Evolutionary conservation across 2,113 vertebrate genomes (phyloP), one percentile per base, ranked within the genome.

Genomic region (Onychorhynchus coronatus): DNA sequence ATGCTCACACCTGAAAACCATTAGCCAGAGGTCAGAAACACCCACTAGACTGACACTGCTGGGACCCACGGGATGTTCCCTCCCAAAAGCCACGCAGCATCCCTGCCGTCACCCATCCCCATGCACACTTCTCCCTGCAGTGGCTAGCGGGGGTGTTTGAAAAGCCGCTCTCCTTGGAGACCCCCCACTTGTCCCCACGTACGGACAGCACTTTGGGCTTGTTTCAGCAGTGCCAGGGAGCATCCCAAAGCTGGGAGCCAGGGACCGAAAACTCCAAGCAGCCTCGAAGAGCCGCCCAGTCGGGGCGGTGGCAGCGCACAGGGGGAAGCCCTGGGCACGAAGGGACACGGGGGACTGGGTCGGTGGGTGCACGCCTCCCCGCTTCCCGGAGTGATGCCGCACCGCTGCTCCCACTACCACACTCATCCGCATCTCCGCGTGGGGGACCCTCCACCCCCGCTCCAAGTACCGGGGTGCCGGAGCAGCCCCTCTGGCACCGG

Each of bases 131-230:
- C 76, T 74, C 30, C 50, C 41, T 12, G 81, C 30, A 27, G 35
- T 1, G 7, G 25, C 1, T 1, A 25, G 33, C 1, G 0, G 0
- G 8, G 16, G 14, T 6, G 7, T 12, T 39, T 11, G 16, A 37
- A 59, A 70, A 87, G 59, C 5, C 2, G 1, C 14, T 35, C 19
- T 18, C 58, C 16, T 27, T 56, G 59, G n/a, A 37, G 35, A 56
- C 7, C 41, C 70, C 70, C 13, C 2, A 0, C 22, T 28, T 15
- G 31, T 24, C 27, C 41, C 41, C 47, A 47, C 2, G 30, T 6
- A 25, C 33, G 31, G 23, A 46, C 63, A n/a, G 14, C 9, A 19
- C 68, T 71, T 17, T 6, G 61, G 42, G n/a, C 21, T 71, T 30
- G 42, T 50, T 76, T 47, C 4, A 4, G 67, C 73, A 68, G 10